These are phyloP conservation scores for Cyrtonyx montezumae DNA, from an alignment of 2,113 vertebrate species.

Conservation along the genomic window DNA sequence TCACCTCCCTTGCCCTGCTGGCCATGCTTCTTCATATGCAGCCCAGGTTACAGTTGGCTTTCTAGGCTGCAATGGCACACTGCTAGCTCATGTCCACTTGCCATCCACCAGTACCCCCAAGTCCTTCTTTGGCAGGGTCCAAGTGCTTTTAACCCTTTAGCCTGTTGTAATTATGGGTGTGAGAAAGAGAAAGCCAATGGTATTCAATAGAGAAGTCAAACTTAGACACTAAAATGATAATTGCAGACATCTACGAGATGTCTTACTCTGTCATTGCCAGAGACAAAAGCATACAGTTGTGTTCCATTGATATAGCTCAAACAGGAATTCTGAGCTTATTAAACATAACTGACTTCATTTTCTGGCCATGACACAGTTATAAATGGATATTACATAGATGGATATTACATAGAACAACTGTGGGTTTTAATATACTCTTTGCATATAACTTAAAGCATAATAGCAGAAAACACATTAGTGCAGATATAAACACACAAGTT, in stretches of 20 bases:
- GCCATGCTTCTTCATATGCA: no score
- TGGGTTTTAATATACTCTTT: background rate
- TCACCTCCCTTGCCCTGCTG: no score
- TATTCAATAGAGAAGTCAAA: constrained; percentile 3
- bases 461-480: background rate
- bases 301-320: background rate
- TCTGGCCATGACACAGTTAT: background rate
- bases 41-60: no score
- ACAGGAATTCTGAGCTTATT: constrained; percentile 3
- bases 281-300: background rate
- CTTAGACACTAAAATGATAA: background rate
- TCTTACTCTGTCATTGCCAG: background rate
- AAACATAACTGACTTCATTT: background rate
- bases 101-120: no score
- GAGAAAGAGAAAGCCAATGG: background rate
- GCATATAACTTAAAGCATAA: background rate
- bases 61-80: no score
- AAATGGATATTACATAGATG: background rate
- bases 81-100: no score
- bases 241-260: background rate
- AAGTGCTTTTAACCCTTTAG: background rate
- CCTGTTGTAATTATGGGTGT: background rate
- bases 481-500: background rate
- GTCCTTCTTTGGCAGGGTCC: no score
- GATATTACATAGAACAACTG: background rate